Percentiles rank a stretch among this genome's conserved stretches.
Evolutionary conservation across 1,140 invertebrate species (phyloP).

Genomic region (Cherax quadricarinatus): DNA sequence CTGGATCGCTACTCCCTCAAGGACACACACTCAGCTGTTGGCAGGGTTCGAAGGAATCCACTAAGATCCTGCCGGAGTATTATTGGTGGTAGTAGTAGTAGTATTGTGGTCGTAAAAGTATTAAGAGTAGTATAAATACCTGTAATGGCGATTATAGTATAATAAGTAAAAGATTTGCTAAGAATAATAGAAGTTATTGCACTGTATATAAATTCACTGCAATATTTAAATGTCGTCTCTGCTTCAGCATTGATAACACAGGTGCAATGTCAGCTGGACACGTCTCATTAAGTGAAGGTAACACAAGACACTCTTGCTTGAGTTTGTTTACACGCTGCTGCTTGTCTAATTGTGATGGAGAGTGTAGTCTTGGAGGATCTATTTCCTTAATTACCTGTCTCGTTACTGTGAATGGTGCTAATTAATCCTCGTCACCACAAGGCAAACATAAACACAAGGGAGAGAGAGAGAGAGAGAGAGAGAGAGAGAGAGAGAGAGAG

Average conservation of each 20-base stretch:
- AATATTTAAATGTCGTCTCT: no score
- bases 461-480: not conserved
- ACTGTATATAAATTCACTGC: no score
- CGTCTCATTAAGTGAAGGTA: not conserved
- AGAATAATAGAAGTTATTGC: no score
- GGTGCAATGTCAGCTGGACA: no score
- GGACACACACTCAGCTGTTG: not conserved
- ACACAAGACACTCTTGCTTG: not conserved
- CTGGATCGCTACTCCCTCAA: not conserved
- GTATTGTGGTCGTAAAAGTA: no score
- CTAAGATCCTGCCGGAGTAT: no score
- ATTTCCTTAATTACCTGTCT: slow-evolving; percentile 13
- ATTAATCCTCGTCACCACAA: slow-evolving; percentile 6
- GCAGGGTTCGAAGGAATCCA: not conserved
- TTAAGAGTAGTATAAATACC: no score
- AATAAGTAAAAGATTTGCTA: no score
- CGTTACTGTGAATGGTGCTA: not conserved
- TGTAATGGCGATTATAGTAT: no score
- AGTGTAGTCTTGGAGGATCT: not conserved
- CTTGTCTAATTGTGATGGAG: slow-evolving; percentile 10
- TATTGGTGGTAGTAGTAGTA: no score
- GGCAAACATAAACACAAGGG: not conserved
- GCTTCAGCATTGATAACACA: no score
- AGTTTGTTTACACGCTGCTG: not conserved
- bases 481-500: no score